phyloP scores from a whole-genome alignment of 1,140 invertebrate species.

The Bombus waltoni region DNA sequence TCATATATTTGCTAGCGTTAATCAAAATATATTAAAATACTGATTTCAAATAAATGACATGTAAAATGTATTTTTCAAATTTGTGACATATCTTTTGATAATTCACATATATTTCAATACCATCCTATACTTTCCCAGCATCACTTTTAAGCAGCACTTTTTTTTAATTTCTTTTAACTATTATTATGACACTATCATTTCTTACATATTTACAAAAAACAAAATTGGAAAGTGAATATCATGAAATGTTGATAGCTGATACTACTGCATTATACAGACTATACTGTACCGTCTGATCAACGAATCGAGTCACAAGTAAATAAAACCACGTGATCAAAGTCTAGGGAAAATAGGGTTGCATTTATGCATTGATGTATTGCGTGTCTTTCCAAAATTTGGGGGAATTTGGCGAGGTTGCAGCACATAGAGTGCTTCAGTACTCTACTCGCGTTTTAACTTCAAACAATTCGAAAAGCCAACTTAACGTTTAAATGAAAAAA shows the following conservation, averaged over 20 bases:
- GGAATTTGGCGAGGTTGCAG: too few relatives aligned
- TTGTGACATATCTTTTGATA: neutral
- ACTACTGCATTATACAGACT: neutral
- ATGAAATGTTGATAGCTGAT: neutral
- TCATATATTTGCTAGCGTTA: neutral
- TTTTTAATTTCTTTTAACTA: neutral
- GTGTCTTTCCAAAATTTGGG: neutral
- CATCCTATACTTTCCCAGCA: neutral
- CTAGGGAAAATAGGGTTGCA: neutral
- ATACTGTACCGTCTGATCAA: neutral
- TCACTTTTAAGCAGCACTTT: neutral
- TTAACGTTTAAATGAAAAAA: too few relatives aligned
- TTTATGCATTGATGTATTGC: too few relatives aligned
- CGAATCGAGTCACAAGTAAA: neutral
- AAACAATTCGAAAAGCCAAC: too few relatives aligned
- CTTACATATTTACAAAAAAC: neutral
- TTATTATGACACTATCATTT: neutral
- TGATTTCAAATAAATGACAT: neutral
- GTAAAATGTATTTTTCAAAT: neutral
- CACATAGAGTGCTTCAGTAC: too few relatives aligned
- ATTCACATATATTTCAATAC: neutral
- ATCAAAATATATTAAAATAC: neutral
- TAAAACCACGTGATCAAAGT: neutral
- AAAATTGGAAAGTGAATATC: neutral
- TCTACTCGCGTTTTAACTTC: too few relatives aligned